These are phyloP conservation scores for Limnephilus auricula DNA, from an alignment of 2,888 invertebrate species.

Conservation along the genomic window DNA sequence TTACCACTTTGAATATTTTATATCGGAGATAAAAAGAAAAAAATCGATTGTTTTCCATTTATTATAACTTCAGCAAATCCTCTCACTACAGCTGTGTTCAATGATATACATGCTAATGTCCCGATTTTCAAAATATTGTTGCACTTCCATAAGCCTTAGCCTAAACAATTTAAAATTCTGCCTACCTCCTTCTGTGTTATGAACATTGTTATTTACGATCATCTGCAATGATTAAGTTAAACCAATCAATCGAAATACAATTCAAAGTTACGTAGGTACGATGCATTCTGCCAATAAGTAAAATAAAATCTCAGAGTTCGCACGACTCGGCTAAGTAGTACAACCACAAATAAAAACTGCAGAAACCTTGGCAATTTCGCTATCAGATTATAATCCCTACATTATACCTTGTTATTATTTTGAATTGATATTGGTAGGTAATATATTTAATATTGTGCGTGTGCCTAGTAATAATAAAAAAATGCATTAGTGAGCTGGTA, in stretches of 20 bases:
- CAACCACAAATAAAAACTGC: background rate
- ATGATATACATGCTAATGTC: background rate
- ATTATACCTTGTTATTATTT: no score
- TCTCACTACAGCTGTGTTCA: background rate
- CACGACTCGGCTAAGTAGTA: background rate
- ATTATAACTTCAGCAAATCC: background rate
- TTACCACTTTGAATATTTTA: background rate
- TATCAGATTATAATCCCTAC: background rate
- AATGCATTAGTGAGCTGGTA: no score
- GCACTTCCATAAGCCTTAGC: background rate
- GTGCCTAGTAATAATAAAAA: no score
- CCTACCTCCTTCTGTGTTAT: background rate
- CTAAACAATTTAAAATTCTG: background rate
- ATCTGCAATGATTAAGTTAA: no score
- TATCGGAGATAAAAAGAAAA: background rate
- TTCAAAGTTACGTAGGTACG: no score
- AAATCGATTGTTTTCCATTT: conserved; percentile 51
- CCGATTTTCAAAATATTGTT: background rate
- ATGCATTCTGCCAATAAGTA: background rate
- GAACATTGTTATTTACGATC: background rate
- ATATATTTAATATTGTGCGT: no score
- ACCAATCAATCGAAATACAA: no score
- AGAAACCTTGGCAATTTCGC: background rate
- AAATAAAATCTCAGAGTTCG: no score
- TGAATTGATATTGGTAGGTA: background rate